Conservation (phyloP, 1,140 invertebrate genomes). For the Chrysomallon squamiferum region DNA sequence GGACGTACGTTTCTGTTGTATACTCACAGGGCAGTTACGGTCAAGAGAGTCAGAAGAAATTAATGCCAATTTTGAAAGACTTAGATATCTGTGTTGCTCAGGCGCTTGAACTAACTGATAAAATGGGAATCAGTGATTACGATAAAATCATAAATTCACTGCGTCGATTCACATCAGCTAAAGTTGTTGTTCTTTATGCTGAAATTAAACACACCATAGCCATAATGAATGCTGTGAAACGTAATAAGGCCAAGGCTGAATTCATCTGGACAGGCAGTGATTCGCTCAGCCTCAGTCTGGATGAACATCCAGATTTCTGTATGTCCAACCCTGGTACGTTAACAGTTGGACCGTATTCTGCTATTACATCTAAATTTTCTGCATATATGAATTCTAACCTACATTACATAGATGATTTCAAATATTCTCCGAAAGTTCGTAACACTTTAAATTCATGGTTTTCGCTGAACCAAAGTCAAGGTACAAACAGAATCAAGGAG, state of each 20-base stretch:
- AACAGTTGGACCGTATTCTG: slow-evolving; percentile 70
- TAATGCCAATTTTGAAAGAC: slow-evolving; percentile 6
- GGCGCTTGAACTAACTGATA: slow-evolving; percentile 69
- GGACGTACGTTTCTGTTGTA: slow-evolving; percentile 42
- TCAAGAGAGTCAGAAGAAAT: slow-evolving; percentile 43
- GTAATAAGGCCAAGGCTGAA: slow-evolving; percentile 37
- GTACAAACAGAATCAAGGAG: background rate
- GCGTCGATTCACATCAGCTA: slow-evolving; percentile 19
- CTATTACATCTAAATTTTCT: slow-evolving; percentile 32
- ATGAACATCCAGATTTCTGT: slow-evolving; percentile 72
- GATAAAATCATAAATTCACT: slow-evolving; percentile 20
- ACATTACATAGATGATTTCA: background rate
- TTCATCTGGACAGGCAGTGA: slow-evolving; percentile 79
- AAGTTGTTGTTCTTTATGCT: slow-evolving; percentile 74
- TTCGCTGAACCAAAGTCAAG: background rate
- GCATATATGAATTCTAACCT: slow-evolving; percentile 28
- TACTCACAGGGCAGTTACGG: slow-evolving; percentile 64
- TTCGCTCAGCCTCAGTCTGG: slow-evolving; percentile 75
- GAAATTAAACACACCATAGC: slow-evolving; percentile 72
- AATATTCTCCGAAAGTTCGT: background rate
- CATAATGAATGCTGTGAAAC: slow-evolving; percentile 64
- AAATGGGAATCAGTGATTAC: slow-evolving; percentile 54
- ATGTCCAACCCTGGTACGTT: slow-evolving; percentile 76
- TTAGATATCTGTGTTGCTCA: slow-evolving; percentile 64
- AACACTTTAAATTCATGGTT: slow-evolving; percentile 3